phyloP scores from a whole-genome alignment of 2,797 vertebrate genomes.

The Neostethus bicornis region DNA sequence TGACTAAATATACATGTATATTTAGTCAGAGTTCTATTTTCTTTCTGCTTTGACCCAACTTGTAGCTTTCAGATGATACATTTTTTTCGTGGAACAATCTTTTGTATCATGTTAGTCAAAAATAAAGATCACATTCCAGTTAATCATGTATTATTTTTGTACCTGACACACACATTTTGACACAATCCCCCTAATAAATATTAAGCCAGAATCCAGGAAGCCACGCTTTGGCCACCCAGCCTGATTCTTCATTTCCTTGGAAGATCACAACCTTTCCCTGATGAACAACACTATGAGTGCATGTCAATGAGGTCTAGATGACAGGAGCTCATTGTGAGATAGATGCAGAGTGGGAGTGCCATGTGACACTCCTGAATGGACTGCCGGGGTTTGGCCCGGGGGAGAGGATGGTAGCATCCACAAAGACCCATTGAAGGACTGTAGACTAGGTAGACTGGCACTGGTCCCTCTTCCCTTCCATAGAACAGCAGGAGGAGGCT shows the following conservation, averaged over 20 bases:
- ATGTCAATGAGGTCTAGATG: conserved; percentile 82
- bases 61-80: no score
- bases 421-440: conserved; percentile 77
- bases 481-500: conserved; percentile 69
- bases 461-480: conserved; percentile 69
- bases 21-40: no score
- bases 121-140: no score
- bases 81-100: background rate
- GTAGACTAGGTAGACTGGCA: conserved; percentile 76
- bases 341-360: conserved; percentile 69
- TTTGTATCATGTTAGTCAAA: background rate
- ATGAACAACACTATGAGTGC: conserved; percentile 70
- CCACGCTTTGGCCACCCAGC: conserved; percentile 74
- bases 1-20: no score
- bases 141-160: background rate
- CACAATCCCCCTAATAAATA: conserved; percentile 67
- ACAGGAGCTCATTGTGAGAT: conserved; percentile 80
- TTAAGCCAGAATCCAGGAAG: conserved; percentile 77
- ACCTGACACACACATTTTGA: conserved; percentile 21
- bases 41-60: no score
- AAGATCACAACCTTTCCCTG: conserved; percentile 59
- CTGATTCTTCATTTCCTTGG: conserved; percentile 68
- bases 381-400: conserved; percentile 66
- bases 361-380: conserved; percentile 79
- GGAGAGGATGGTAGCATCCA: conserved; percentile 72